These are phyloP conservation scores for Tetramorium alpestre DNA, from an alignment of 1,140 invertebrate species.

Conservation along the genomic window DNA sequence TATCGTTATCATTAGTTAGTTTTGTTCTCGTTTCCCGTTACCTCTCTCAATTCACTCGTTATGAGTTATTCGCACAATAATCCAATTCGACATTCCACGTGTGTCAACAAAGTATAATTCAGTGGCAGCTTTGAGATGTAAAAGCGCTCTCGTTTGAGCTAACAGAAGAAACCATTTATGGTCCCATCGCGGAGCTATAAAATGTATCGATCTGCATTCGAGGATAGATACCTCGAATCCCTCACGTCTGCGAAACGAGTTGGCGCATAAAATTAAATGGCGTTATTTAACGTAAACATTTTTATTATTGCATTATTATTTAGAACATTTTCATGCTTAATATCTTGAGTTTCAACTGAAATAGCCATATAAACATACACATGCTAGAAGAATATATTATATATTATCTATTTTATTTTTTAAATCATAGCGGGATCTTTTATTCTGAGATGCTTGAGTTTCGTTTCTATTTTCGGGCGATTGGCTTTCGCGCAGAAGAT, in stretches of 20 bases:
- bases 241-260: neutral
- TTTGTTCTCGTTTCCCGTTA: neutral
- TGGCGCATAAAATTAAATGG: neutral
- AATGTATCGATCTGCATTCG: neutral
- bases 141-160: slow-evolving; percentile 1
- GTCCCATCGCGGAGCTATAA: neutral
- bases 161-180: slow-evolving; percentile 9
- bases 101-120: neutral
- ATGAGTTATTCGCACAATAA: neutral
- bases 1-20: neutral
- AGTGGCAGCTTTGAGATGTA: neutral
- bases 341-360: neutral
- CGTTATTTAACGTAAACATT: neutral
- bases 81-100: neutral
- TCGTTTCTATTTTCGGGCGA: slow-evolving; percentile 5
- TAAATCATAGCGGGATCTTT: too few relatives aligned
- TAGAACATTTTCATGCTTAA: neutral
- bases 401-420: neutral
- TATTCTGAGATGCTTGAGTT: neutral
- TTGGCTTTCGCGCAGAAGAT: neutral
- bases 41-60: neutral
- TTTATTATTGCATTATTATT: slow-evolving; percentile 1
- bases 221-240: neutral
- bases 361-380: neutral
- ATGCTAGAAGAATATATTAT: neutral